These are phyloP conservation scores for Gobius niger DNA, from an alignment of 2,113 vertebrate species.

Conservation along the genomic window DNA sequence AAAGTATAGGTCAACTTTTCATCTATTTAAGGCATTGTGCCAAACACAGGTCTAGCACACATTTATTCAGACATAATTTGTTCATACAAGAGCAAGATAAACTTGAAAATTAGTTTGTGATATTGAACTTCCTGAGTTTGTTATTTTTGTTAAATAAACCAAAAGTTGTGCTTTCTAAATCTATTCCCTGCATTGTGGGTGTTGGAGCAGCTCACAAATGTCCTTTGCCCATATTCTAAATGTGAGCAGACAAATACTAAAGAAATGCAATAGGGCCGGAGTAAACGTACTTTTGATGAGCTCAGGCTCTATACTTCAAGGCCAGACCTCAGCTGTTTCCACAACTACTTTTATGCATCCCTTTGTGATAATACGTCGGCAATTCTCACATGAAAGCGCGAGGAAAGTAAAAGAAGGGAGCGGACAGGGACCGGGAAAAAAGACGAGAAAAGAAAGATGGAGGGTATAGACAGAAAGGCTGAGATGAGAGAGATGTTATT, in stretches of 20 bases:
- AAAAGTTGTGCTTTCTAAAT: not conserved
- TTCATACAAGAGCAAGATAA: not conserved
- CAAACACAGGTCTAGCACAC: not conserved
- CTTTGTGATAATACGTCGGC: constrained; percentile 38
- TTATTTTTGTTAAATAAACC: too few relatives aligned
- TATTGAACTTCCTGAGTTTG: too few relatives aligned
- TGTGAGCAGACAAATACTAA: not conserved
- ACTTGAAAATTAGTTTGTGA: not conserved
- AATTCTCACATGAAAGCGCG: constrained; percentile 39
- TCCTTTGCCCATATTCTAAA: not conserved
- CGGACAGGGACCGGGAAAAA: constrained; percentile 31
- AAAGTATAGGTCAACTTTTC: not conserved
- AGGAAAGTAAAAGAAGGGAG: constrained; percentile 21
- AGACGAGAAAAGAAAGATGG: constrained; percentile 38
- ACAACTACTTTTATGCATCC: constrained; percentile 17
- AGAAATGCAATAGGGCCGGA: constrained; percentile 9
- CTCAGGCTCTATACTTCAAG: constrained; percentile 31
- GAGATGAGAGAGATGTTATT: constrained; percentile 79
- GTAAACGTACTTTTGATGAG: constrained; percentile 18
- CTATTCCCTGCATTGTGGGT: not conserved
- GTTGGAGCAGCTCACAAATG: not conserved
- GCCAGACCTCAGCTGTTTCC: constrained; percentile 52
- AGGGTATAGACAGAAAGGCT: constrained; percentile 57
- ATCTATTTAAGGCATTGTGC: not conserved
- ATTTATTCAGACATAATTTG: not conserved